A percentile compares a stretch with the other conserved stretches of the same genome.
Evolutionary conservation across 2,888 invertebrate species (phyloP).

Genomic region (Dione juno): DNA sequence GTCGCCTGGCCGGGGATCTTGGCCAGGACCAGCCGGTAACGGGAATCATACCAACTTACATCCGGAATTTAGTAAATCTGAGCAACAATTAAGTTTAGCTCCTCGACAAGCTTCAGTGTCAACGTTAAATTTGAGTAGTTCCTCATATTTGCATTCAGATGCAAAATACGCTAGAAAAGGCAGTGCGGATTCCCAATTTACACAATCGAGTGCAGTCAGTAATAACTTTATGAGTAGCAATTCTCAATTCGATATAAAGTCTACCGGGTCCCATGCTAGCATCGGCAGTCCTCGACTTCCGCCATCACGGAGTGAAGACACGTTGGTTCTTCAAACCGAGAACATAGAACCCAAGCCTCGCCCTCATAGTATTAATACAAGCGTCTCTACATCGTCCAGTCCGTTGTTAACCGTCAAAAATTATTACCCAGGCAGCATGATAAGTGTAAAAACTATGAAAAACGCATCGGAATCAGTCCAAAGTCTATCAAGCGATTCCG

Average conservation of each 20-base stretch:
- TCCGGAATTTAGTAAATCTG: constrained; percentile 92
- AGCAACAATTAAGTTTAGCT: constrained; percentile 86
- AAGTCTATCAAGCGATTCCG: constrained; percentile 86
- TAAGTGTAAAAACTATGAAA: constrained; percentile 85
- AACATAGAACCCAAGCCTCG: constrained; percentile 77
- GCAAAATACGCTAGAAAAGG: constrained; percentile 79
- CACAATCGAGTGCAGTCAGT: constrained; percentile 79
- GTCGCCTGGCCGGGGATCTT: constrained; percentile 91
- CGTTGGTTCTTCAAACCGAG: constrained; percentile 81
- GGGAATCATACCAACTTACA: constrained; percentile 80
- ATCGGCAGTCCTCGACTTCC: constrained; percentile 83
- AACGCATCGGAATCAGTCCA: constrained; percentile 86
- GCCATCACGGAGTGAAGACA: constrained; percentile 92
- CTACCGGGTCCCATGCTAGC: constrained; percentile 70
- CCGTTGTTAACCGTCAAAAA: constrained; percentile 86
- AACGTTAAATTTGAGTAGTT: constrained; percentile 78
- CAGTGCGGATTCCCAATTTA: constrained; percentile 84
- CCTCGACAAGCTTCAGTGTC: constrained; percentile 80
- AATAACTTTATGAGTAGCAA: constrained; percentile 73
- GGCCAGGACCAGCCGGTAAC: constrained; percentile 91
- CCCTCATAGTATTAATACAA: constrained; percentile 84
- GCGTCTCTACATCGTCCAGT: constrained; percentile 87
- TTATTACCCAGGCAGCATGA: constrained; percentile 84
- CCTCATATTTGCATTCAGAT: constrained; percentile 82
- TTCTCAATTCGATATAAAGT: constrained; percentile 75